These are phyloP conservation scores for Nyctibius bracteatus DNA, from an alignment of 2,113 vertebrate genomes.

Conservation along the genomic window DNA sequence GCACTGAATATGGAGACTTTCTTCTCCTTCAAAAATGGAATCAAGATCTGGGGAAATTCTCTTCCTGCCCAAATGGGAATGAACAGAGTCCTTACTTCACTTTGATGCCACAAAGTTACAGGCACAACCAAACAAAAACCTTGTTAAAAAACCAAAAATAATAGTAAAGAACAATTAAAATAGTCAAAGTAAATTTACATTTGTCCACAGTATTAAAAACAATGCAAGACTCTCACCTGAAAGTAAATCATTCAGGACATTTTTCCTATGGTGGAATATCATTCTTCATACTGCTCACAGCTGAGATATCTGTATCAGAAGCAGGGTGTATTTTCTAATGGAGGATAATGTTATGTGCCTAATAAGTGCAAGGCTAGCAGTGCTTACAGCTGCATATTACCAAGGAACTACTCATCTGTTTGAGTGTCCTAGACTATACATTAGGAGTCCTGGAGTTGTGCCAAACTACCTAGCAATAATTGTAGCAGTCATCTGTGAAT, in stretches of 20 bases:
- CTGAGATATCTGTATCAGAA: neutral
- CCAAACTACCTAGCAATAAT: conserved; percentile 34
- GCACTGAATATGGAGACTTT: neutral
- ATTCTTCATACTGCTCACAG: neutral
- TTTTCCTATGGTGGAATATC: neutral
- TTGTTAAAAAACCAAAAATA: neutral
- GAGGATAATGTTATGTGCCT: neutral
- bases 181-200: neutral
- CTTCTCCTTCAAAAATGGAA: neutral
- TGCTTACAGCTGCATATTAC: neutral
- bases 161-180: neutral
- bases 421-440: neutral
- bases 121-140: neutral
- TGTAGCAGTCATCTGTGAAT: conserved; percentile 47
- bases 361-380: neutral
- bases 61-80: neutral
- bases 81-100: neutral
- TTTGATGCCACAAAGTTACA: neutral
- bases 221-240: neutral
- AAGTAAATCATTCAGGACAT: neutral
- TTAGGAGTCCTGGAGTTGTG: neutral
- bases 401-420: conserved; percentile 8
- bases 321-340: neutral
- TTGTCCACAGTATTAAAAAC: neutral
- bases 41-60: neutral